Conservation (phyloP, 2,888 invertebrate genomes). For the Lasius platythorax region DNA sequence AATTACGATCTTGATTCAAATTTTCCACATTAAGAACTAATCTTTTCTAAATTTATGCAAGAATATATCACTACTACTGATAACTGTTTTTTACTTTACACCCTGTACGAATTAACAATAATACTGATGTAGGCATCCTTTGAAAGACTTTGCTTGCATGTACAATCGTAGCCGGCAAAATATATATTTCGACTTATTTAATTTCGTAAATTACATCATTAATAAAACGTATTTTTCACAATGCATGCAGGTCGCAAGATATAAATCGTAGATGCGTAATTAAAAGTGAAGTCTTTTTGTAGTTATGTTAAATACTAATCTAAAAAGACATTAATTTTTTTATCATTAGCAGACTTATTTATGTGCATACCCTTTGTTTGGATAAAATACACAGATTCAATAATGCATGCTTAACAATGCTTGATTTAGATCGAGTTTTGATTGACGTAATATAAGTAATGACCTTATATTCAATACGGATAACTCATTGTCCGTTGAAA, state of each 20-base stretch:
- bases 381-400: not conserved
- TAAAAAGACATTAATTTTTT: not conserved
- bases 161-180: slow-evolving; percentile 13
- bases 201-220: not conserved
- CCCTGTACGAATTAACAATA: slow-evolving; percentile 58
- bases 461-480: not conserved
- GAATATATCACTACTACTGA: slow-evolving; percentile 14
- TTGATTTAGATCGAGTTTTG: not conserved
- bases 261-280: not conserved
- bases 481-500: not conserved
- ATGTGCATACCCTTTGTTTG: not conserved
- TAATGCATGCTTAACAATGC: not conserved
- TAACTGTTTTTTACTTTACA: not conserved
- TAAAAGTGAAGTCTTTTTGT: not conserved
- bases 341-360: not conserved
- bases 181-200: not conserved
- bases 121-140: slow-evolving; percentile 77
- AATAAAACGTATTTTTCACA: not conserved
- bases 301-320: not conserved
- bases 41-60: slow-evolving; percentile 28
- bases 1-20: not conserved
- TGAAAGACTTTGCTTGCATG: slow-evolving; percentile 54
- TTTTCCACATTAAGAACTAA: not conserved
- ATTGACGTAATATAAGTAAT: not conserved
- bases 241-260: not conserved